A percentile compares a stretch with the other conserved stretches of the same genome.
Evolutionary conservation across 2,888 invertebrate genomes (phyloP).

Genomic region (Ichneumoninae sp.): DNA sequence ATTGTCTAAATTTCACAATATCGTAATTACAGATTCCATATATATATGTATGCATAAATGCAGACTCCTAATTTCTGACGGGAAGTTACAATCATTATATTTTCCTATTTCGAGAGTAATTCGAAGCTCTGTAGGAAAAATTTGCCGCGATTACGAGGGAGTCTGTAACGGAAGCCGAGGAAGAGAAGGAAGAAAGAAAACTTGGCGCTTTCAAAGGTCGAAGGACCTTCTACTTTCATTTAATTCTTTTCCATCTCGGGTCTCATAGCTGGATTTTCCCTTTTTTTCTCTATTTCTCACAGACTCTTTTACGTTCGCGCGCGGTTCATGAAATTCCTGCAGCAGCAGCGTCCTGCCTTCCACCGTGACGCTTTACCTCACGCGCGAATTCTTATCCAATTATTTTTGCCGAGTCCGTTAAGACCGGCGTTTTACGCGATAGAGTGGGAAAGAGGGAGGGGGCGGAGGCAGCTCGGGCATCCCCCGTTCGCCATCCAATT

Average conservation of each 20-base stretch:
- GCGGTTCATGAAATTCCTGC: conserved; percentile 48
- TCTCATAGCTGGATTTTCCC: not conserved
- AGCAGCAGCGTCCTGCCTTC: conserved; percentile 32
- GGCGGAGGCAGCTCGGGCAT: conserved; percentile 60
- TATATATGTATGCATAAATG: not conserved
- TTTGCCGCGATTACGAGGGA: not conserved
- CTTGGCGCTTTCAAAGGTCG: not conserved
- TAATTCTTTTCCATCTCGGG: conserved; percentile 28
- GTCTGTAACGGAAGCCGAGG: not conserved
- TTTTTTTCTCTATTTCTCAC: conserved; percentile 12
- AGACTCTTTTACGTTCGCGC: conserved; percentile 17
- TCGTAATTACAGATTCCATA: not conserved
- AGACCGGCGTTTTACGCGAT: conserved; percentile 55
- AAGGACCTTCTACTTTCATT: conserved; percentile 13
- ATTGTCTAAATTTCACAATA: not conserved
- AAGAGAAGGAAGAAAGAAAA: not conserved
- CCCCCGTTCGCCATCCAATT: conserved; percentile 74
- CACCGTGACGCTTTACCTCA: conserved; percentile 44
- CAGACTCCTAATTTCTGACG: not conserved
- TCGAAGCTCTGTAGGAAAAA: not conserved
- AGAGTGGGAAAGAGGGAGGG: conserved; percentile 47
- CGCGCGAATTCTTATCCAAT: conserved; percentile 72
- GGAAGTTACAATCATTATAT: not conserved
- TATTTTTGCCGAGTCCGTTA: conserved; percentile 72
- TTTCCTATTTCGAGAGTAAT: not conserved